Percentiles rank a stretch among this genome's conserved stretches.
These are phyloP conservation scores for Diplolepis rosae DNA, from an alignment of 2,888 invertebrate species.

Conservation along the genomic window DNA sequence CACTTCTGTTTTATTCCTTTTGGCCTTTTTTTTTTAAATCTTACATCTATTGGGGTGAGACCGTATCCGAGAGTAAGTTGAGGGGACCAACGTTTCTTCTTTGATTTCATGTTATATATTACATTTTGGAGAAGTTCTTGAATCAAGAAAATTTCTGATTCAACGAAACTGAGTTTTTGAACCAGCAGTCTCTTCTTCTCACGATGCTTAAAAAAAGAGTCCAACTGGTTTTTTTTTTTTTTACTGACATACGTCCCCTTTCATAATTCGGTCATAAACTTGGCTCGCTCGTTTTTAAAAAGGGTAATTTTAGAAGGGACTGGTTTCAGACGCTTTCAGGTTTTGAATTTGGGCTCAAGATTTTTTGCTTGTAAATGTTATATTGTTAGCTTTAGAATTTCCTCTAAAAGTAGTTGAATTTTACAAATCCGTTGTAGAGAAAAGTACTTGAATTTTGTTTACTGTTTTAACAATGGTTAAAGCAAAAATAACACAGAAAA, in stretches of 20 bases:
- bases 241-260: slow-evolving; percentile 12
- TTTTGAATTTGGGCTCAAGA: slow-evolving; percentile 3
- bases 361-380: slow-evolving; percentile 1
- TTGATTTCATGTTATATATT: neutral
- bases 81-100: neutral
- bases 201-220: slow-evolving; percentile 17
- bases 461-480: too few species aligned
- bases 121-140: neutral
- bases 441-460: too few species aligned
- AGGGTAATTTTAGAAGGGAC: slow-evolving; percentile 28
- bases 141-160: neutral
- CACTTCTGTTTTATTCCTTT: slow-evolving; percentile 2
- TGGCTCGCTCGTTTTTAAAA: slow-evolving; percentile 21
- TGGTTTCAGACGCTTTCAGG: slow-evolving; percentile 22
- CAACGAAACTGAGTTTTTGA: neutral
- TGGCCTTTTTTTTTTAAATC: neutral
- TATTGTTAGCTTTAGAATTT: slow-evolving; percentile 15
- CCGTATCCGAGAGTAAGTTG: neutral
- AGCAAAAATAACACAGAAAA: too few species aligned
- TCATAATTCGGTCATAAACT: slow-evolving; percentile 27
- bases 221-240: slow-evolving; percentile 23
- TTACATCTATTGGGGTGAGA: slow-evolving; percentile 11
- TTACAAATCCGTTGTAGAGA: too few species aligned
- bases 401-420: too few species aligned
- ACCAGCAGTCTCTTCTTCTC: slow-evolving; percentile 20